A percentile compares a stretch with the other conserved stretches of the same genome.
Evolutionary conservation across 30 jellyfish, hydroid and myxozoan genomes (phyloP).

Genomic region (Calvadosia cruxmelitensis): DNA sequence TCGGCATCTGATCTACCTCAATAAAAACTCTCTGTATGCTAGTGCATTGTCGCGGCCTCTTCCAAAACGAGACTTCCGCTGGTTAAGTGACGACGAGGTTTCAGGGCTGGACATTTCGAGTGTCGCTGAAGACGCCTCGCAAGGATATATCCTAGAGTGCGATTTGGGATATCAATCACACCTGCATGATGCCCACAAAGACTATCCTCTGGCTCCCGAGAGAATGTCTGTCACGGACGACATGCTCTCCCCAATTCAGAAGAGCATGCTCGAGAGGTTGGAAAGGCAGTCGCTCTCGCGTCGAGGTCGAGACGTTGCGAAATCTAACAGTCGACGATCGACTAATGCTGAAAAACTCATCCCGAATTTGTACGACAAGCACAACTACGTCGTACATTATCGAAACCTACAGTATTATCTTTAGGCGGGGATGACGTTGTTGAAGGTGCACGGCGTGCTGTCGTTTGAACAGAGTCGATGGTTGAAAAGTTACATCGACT

Average conservation of each 20-base stretch:
- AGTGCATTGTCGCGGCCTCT: too few relatives aligned
- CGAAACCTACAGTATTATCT: neutral
- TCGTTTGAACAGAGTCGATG: slow-evolving; percentile 34
- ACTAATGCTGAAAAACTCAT: too few relatives aligned
- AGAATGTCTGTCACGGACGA: neutral
- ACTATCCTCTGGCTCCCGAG: neutral
- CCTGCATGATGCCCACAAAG: neutral
- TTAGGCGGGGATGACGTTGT: neutral
- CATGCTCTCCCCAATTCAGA: neutral
- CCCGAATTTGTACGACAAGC: neutral
- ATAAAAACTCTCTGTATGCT: too few relatives aligned
- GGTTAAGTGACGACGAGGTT: slow-evolving; percentile 33
- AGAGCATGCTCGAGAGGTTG: too few relatives aligned
- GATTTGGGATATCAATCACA: neutral
- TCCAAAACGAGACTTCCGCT: slow-evolving; percentile 9
- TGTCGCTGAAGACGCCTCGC: neutral
- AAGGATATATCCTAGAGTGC: neutral
- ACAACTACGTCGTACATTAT: neutral
- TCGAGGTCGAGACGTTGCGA: too few relatives aligned
- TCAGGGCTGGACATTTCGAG: neutral
- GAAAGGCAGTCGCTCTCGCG: too few relatives aligned
- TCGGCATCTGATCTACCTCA: slow-evolving; percentile 29
- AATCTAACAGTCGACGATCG: too few relatives aligned
- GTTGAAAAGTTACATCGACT: slow-evolving; percentile 33
- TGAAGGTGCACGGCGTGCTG: slow-evolving; percentile 21